Evolutionary conservation across 2,797 vertebrate species (phyloP), one percentile per base, ranked within the genome.

Genomic region (Valencia hispanica): DNA sequence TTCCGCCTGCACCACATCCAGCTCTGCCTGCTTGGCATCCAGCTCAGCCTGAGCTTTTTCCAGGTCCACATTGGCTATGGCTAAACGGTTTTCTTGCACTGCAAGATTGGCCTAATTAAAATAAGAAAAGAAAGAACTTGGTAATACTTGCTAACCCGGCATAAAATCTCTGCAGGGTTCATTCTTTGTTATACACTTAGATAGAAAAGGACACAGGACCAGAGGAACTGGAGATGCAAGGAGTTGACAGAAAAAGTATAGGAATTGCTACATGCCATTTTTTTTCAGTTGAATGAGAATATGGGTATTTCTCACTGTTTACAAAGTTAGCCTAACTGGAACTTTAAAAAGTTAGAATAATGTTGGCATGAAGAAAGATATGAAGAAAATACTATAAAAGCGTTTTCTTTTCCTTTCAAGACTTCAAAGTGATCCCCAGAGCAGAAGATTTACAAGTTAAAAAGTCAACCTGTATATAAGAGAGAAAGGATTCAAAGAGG

Each of bases 11-110:
- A 98, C 97, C 89, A 96, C 88, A 63, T 98, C 97, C 61, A 99
- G 95, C 88, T 99, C 97, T 0, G 96, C 95, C 87, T 98, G 96
- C 83, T 98, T 99, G 63, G 94, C 95, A 32, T 97, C 96, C 88
- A 99, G 89, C 88, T 99, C 97, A 0, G 96, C 96, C 88, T 98
- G 96, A 79, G 98, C 97, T 85, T 94, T 97, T 89, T 97, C 93
- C 75, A 99, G 95, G 86, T 99, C 97, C 32, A 91, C 83, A 89
- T 97, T 97, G 82, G 98, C 97, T 27, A 94, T 90, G 36, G 86
- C 48, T 41, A 99, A 91, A 27, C 95, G 96, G 87, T 95, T 97
- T 92, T 97, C 94, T 87, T 99, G 97, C 77, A 98, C 95, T 72
- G 94, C 96, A 87, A 99, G 92, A 94, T 99, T 98, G 83, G 96